phyloP scores from a whole-genome alignment of 2,797 vertebrate genomes.

The Spheniscus humboldti region DNA sequence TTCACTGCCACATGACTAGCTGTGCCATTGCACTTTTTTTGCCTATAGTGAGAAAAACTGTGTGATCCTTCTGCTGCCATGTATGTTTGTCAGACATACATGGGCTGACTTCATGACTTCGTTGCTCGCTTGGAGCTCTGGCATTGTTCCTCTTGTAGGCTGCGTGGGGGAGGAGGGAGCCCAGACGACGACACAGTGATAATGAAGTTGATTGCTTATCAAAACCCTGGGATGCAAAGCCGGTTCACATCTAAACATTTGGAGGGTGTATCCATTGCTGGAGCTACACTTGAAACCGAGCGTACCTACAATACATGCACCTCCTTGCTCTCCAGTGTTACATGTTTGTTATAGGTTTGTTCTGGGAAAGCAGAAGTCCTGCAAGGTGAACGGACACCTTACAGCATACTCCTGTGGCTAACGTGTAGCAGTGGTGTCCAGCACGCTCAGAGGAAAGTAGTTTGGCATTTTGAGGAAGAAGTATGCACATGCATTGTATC shows the following conservation, averaged over 20 bases:
- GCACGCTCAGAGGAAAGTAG: background rate
- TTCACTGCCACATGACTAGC: background rate
- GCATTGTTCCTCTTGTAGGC: background rate
- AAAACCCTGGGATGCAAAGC: background rate
- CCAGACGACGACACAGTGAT: background rate
- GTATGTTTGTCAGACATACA: background rate
- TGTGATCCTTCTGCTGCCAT: background rate
- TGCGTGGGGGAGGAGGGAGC: background rate
- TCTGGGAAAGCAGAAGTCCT: background rate
- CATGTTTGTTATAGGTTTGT: fast-evolving
- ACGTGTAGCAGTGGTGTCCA: fast-evolving
- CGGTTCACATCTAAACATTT: background rate
- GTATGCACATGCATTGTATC: fast-evolving
- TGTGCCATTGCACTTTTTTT: background rate
- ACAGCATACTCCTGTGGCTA: background rate
- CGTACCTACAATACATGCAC: fast-evolving
- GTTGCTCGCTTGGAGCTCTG: background rate
- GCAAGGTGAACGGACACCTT: background rate
- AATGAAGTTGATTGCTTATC: background rate
- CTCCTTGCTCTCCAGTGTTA: background rate
- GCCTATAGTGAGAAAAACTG: background rate
- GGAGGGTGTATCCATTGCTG: background rate
- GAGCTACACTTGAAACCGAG: background rate
- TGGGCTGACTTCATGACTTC: background rate
- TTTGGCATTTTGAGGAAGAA: background rate